Percentiles rank a stretch among this genome's conserved stretches.
These are phyloP conservation scores for Megaceryle torquata DNA, from an alignment of 2,113 vertebrate genomes.

Conservation along the genomic window DNA sequence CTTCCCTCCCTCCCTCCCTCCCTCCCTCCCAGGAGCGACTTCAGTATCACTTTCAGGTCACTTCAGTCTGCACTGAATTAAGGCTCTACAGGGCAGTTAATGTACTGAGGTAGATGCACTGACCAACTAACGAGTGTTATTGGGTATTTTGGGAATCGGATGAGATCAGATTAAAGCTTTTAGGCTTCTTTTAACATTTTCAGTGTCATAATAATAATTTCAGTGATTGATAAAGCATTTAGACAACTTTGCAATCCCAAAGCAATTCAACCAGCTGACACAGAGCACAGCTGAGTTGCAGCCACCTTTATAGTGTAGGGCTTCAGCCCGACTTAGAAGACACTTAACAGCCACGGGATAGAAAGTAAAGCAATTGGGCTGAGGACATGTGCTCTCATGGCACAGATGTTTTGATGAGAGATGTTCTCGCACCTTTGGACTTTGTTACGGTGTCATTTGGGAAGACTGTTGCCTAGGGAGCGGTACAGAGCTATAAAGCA, in stretches of 20 bases:
- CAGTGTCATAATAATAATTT: not conserved
- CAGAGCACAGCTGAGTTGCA: not conserved
- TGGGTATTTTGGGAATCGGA: not conserved
- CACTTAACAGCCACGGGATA: not conserved
- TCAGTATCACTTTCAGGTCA: not conserved
- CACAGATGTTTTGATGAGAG: not conserved
- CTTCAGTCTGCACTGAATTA: not conserved
- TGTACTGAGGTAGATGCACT: not conserved
- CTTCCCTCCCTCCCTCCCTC: not conserved
- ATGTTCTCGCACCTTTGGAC: not conserved
- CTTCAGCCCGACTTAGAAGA: not conserved
- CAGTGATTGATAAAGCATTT: not conserved
- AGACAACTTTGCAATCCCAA: not conserved
- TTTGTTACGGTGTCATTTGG: slow-evolving; percentile 36
- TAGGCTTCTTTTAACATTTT: not conserved
- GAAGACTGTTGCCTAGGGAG: slow-evolving; percentile 56
- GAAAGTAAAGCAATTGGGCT: not conserved
- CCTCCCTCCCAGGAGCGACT: not conserved
- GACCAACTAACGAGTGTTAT: not conserved
- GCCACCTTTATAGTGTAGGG: not conserved
- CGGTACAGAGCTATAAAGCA: slow-evolving; percentile 10
- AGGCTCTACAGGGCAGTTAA: not conserved
- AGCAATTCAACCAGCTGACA: not conserved
- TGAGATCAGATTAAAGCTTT: not conserved
- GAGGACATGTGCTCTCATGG: not conserved